Conservation (phyloP, 2,797 vertebrate genomes). For the Ciconia nigra region DNA sequence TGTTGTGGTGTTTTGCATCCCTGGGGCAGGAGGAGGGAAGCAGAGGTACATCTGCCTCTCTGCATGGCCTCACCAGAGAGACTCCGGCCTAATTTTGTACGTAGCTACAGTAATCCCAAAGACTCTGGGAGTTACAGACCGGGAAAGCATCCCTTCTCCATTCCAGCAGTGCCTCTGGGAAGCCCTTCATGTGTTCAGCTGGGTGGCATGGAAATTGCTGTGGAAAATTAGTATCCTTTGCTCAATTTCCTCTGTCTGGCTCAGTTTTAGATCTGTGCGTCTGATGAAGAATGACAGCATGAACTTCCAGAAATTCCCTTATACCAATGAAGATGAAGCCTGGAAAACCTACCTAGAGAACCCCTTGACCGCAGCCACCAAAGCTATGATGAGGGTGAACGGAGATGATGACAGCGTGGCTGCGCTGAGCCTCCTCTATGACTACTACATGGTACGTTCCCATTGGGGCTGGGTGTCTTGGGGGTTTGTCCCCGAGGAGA, state of each 20-base stretch:
- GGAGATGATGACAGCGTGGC: slow-evolving; percentile 87
- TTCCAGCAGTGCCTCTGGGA: background rate
- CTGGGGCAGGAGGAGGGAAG: background rate
- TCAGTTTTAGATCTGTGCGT: slow-evolving; percentile 86
- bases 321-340: slow-evolving; percentile 85
- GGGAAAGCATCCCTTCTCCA: background rate
- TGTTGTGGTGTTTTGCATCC: background rate
- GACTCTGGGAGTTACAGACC: background rate
- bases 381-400: slow-evolving; percentile 85
- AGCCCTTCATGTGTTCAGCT: background rate
- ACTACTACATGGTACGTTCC: slow-evolving; percentile 88
- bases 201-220: background rate
- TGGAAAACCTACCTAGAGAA: slow-evolving; percentile 89
- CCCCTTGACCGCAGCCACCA: slow-evolving; percentile 77
- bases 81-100: background rate
- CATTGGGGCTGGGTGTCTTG: background rate
- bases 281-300: slow-evolving; percentile 91
- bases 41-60: background rate
- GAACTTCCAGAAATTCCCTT: slow-evolving; percentile 86
- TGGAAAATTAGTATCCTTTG: background rate
- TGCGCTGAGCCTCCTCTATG: slow-evolving; percentile 88
- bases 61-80: background rate
- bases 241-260: background rate
- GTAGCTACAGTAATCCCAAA: background rate
- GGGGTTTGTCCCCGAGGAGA: background rate